phyloP scores from a whole-genome alignment of 2,797 vertebrate species.

The Poeciliopsis turneri region DNA sequence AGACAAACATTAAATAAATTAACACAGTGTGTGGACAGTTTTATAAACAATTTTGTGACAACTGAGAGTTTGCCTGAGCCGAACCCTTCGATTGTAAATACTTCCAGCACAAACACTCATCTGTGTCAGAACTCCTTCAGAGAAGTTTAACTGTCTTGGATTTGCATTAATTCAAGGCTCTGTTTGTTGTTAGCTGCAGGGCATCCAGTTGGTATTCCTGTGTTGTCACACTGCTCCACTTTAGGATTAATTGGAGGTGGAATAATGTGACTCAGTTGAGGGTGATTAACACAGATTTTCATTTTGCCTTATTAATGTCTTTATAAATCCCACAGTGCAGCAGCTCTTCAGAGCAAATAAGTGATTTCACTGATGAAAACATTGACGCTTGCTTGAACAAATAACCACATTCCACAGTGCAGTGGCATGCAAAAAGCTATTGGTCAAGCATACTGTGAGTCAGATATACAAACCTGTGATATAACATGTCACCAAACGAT shows the following conservation, averaged over 20 bases:
- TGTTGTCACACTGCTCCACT: conserved; percentile 10
- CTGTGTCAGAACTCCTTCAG: conserved; percentile 44
- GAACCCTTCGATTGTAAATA: conserved; percentile 36
- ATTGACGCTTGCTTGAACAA: background rate
- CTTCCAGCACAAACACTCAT: conserved; percentile 36
- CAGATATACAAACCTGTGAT: conserved; percentile 88
- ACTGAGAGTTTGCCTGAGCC: conserved; percentile 6
- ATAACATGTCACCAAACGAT: conserved; percentile 92
- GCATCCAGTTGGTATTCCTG: conserved; percentile 44
- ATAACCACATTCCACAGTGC: background rate
- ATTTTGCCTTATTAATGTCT: conserved; percentile 36
- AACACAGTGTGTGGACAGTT: background rate
- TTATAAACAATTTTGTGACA: conserved; percentile 6
- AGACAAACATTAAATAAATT: conserved; percentile 11
- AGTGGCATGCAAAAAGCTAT: background rate
- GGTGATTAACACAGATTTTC: conserved; percentile 37
- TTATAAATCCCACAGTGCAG: conserved; percentile 21
- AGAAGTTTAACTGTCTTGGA: conserved; percentile 38
- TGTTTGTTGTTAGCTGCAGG: conserved; percentile 59
- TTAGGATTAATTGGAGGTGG: conserved; percentile 45
- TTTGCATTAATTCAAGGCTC: conserved; percentile 52
- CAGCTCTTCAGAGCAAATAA: conserved; percentile 3
- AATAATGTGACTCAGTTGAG: conserved; percentile 31
- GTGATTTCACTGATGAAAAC: conserved; percentile 19
- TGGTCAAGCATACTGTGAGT: background rate